A percentile compares a stretch with the other conserved stretches of the same genome.
These are phyloP conservation scores for Habrosyne pyritoides DNA, from an alignment of 2,888 invertebrate species.

Conservation along the genomic window DNA sequence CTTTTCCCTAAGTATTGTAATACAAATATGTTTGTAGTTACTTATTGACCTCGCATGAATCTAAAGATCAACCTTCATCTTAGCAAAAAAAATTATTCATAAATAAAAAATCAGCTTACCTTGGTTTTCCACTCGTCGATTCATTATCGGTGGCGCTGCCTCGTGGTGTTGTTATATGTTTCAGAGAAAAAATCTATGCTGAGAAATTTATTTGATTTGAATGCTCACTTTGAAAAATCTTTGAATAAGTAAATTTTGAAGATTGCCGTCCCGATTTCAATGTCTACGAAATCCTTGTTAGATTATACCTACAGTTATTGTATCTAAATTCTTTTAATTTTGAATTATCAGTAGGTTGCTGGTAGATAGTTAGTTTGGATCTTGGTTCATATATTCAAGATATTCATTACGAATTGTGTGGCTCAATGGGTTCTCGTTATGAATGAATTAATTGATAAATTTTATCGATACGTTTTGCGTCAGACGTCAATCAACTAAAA, in stretches of 20 bases:
- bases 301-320: no score
- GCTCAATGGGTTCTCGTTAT: conserved; percentile 24
- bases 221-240: neutral
- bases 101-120: conserved; percentile 5
- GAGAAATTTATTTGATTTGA: neutral
- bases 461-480: conserved; percentile 16
- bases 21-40: neutral
- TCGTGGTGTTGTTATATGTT: neutral
- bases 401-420: conserved; percentile 21
- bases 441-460: conserved; percentile 39
- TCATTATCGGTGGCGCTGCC: neutral
- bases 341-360: no score
- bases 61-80: no score
- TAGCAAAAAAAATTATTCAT: neutral
- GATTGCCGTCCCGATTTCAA: no score
- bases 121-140: neutral
- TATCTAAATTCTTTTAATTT: no score
- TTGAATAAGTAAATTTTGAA: no score
- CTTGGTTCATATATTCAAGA: conserved; percentile 23
- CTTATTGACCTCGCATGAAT: no score
- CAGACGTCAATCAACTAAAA: neutral
- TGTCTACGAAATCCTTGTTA: no score
- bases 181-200: no score
- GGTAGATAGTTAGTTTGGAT: no score
- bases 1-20: neutral